Evolutionary conservation across 1,140 invertebrate genomes (phyloP), one percentile per base, ranked within the genome.

Genomic region (Heliconius nattereri): DNA sequence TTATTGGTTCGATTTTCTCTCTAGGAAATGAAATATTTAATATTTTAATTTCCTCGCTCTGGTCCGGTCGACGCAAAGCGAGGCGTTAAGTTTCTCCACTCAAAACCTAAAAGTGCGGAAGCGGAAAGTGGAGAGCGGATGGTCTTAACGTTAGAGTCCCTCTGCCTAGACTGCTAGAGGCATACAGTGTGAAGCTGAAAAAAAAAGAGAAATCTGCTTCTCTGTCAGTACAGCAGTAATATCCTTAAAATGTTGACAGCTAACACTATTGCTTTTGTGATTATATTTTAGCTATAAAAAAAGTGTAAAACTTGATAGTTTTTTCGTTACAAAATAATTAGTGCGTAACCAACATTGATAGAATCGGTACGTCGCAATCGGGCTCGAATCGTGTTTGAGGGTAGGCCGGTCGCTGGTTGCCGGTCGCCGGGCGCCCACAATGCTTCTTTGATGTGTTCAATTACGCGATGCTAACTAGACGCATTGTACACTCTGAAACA

Each of bases 401-500:
- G 81, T 78, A 77, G 79, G 49, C 79, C 79, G 54, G 71, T 74
- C 52, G 49, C 79, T 78, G 45, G 74, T 79, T 37, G 77, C 72
- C 82, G 40, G 40, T 16, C 11, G 40, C 40, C 40, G 40, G 40
- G 11, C 49, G 75, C 72, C 82, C 78, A 80, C 84, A 83, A 85
- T 78, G 66, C 80, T 73, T 79, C 85, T 85, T 86, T 85, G 84
- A 85, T 84, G 80, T 78, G 81, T 90, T 89, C 86, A 90, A 90
- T 89, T 91, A 88, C 84, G 74, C 73, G 81, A 81, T 81, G 82
- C 85, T 91, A 90, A 89, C 88, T 83, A 89, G 87, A 85, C 80
- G 82, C 83, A 85, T 86, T 81, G 80, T 85, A 83, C 76, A 81
- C 78, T 80, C 76, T 83, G 78, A 75, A 73, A 83, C 81, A 83